Conservation (phyloP, 2,797 vertebrate genomes). For the Pogonophryne albipinna region DNA sequence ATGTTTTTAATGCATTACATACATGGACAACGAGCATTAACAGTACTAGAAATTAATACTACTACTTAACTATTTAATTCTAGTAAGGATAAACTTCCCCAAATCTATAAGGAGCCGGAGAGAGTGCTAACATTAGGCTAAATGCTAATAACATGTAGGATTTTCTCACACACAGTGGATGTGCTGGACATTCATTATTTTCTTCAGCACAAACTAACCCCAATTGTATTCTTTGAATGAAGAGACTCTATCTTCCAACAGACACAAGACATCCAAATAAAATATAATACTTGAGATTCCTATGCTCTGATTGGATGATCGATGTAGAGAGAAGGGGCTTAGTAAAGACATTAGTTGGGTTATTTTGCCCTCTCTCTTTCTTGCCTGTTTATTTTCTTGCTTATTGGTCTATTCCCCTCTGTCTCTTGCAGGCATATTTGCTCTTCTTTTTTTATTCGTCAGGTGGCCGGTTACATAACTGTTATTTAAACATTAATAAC, state of each 20-base stretch:
- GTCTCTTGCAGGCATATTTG: not conserved
- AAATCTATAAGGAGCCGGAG: not conserved
- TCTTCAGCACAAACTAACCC: not conserved
- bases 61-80: too few species aligned
- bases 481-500: conserved; percentile 37
- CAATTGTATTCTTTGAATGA: not conserved
- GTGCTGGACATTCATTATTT: not conserved
- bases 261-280: too few species aligned
- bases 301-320: not conserved
- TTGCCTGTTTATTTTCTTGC: not conserved
- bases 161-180: not conserved
- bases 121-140: not conserved
- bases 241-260: not conserved
- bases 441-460: conserved; percentile 5
- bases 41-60: too few species aligned
- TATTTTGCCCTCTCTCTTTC: not conserved
- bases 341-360: not conserved
- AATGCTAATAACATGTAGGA: not conserved
- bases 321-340: not conserved
- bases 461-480: conserved; percentile 36
- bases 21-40: too few species aligned
- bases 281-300: not conserved
- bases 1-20: too few species aligned
- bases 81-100: not conserved
- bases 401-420: not conserved